A percentile compares a stretch with the other conserved stretches of the same genome.
These are phyloP conservation scores for Pseudotriccus pelzelni DNA, from an alignment of 2,797 vertebrate genomes.

Conservation along the genomic window DNA sequence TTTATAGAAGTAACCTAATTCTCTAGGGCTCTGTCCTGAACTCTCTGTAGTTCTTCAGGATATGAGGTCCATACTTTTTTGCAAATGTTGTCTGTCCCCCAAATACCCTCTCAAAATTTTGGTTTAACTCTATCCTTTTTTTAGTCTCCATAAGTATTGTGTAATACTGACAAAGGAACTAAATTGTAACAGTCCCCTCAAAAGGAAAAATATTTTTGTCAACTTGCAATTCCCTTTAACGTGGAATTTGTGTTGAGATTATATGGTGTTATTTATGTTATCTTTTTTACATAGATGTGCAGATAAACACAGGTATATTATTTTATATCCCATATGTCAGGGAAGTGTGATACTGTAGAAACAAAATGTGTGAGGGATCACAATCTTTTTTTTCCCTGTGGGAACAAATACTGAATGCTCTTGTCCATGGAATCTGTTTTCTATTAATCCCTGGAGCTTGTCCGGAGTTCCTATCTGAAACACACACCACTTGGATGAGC, in stretches of 20 bases:
- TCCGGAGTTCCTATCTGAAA: background rate
- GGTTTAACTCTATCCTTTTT: background rate
- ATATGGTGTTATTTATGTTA: background rate
- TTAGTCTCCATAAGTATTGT: background rate
- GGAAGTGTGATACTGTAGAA: background rate
- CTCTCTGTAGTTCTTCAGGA: background rate
- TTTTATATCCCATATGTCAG: background rate
- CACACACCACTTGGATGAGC: background rate
- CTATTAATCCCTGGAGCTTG: background rate
- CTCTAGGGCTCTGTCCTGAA: background rate
- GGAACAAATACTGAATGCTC: background rate
- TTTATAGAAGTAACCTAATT: background rate
- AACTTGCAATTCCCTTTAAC: background rate
- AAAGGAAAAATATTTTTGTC: background rate
- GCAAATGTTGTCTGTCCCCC: background rate
- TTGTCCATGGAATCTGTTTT: background rate
- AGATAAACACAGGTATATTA: background rate
- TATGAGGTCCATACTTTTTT: background rate
- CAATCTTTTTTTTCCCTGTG: background rate
- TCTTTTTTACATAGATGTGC: background rate
- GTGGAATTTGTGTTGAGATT: background rate
- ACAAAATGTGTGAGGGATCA: background rate
- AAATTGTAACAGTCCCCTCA: background rate
- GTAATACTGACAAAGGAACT: background rate
- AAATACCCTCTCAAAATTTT: background rate